Evolutionary conservation across 2,888 invertebrate species (phyloP).

Genomic region (Lysandra coridon): DNA sequence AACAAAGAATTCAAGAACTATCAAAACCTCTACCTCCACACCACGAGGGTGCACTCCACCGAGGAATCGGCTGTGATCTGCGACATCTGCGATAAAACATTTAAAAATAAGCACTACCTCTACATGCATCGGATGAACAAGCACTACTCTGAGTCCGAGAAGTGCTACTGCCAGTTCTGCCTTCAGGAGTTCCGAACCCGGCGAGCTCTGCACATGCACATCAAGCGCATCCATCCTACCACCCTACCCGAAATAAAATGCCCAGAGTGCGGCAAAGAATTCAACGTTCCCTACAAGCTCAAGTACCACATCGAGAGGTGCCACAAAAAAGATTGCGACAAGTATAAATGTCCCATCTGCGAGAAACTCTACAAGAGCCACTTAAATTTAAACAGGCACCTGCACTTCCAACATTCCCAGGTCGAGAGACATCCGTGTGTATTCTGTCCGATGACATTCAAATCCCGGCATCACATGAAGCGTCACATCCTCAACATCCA

Average conservation of each 20-base stretch:
- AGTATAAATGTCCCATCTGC: constrained; percentile 65
- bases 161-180: constrained; percentile 70
- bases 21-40: constrained; percentile 69
- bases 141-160: constrained; percentile 70
- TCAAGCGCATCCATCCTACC: constrained; percentile 64
- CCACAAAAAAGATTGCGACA: constrained; percentile 61
- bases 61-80: constrained; percentile 70
- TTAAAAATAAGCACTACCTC: constrained; percentile 73
- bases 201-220: constrained; percentile 68
- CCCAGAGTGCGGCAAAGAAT: constrained; percentile 65
- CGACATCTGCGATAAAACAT: constrained; percentile 68
- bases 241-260: constrained; percentile 70
- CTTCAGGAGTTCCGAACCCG: constrained; percentile 68
- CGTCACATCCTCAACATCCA: constrained; percentile 71
- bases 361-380: constrained; percentile 66
- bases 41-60: constrained; percentile 68
- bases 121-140: constrained; percentile 77
- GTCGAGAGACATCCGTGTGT: constrained; percentile 67
- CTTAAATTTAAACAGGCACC: constrained; percentile 63
- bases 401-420: constrained; percentile 66
- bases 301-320: constrained; percentile 64
- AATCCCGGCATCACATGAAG: constrained; percentile 72
- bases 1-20: constrained; percentile 73
- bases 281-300: constrained; percentile 67
- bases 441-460: constrained; percentile 72